Percentiles rank a stretch among this genome's conserved stretches.
phyloP scores from a whole-genome alignment of 2,113 vertebrate genomes.

The Tapirus terrestris region DNA sequence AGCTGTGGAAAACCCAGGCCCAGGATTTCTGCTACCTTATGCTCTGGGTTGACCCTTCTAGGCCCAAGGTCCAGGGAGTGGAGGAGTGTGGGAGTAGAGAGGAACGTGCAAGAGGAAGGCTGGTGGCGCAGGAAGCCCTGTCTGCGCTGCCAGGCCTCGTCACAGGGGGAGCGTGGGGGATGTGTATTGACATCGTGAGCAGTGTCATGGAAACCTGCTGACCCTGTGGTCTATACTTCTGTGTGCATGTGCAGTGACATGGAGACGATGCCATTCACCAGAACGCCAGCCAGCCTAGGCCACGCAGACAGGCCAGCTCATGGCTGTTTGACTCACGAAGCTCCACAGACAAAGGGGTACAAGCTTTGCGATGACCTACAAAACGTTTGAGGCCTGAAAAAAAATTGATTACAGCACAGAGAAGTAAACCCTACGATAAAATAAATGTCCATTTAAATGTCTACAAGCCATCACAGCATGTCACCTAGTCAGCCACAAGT shows the following conservation, averaged over 20 bases:
- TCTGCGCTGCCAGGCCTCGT: background rate
- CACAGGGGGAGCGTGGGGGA: background rate
- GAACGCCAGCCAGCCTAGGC: background rate
- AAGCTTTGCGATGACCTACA: background rate
- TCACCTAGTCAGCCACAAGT: background rate
- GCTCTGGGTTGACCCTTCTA: background rate
- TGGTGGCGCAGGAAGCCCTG: background rate
- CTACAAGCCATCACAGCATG: background rate
- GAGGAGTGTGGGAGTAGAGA: background rate
- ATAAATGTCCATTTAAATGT: background rate
- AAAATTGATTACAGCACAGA: background rate
- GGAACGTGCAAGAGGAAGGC: background rate
- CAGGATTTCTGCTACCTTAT: background rate
- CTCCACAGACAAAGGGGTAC: accelerated
- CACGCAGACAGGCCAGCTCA: background rate
- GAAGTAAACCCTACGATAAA: slow-evolving; percentile 24
- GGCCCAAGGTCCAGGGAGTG: background rate
- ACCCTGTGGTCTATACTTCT: background rate
- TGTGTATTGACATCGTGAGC: background rate
- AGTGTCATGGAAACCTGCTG: background rate
- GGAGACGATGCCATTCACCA: background rate
- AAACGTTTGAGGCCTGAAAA: background rate
- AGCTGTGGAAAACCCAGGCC: background rate
- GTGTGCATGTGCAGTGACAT: background rate
- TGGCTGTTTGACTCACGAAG: background rate